These are phyloP conservation scores for Mormyrus iriodes DNA, from an alignment of 2,113 vertebrate species.

Conservation along the genomic window DNA sequence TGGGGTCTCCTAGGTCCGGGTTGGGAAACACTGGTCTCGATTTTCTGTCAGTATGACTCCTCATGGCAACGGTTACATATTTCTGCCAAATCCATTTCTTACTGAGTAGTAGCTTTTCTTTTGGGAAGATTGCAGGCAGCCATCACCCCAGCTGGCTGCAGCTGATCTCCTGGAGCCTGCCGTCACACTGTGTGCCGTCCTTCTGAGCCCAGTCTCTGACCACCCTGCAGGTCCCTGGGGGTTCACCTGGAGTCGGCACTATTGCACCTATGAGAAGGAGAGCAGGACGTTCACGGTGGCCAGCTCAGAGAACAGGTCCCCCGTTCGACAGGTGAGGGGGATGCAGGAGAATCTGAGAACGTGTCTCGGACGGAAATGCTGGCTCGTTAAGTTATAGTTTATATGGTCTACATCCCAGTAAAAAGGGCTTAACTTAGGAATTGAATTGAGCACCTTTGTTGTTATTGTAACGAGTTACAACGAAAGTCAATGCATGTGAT, in stretches of 20 bases:
- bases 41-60: not conserved
- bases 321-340: slow-evolving; percentile 77
- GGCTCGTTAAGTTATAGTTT: not conserved
- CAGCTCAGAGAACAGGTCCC: slow-evolving; percentile 81
- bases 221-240: slow-evolving; percentile 80
- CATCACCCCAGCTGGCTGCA: not conserved
- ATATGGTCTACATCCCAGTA: not conserved
- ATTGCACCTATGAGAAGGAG: slow-evolving; percentile 90
- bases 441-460: not conserved
- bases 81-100: not conserved
- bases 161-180: not conserved
- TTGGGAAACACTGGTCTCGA: slow-evolving; percentile 6
- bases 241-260: slow-evolving; percentile 91
- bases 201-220: not conserved
- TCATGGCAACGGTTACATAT: not conserved
- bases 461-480: not conserved
- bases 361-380: not conserved
- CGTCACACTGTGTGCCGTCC: not conserved
- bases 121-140: not conserved
- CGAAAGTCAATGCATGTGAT: not conserved
- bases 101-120: not conserved
- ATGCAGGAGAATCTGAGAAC: not conserved
- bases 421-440: not conserved
- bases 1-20: not conserved
- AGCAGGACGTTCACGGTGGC: slow-evolving; percentile 90